Evolutionary conservation across 2,888 invertebrate species (phyloP).

Genomic region (Tenthredo notha): DNA sequence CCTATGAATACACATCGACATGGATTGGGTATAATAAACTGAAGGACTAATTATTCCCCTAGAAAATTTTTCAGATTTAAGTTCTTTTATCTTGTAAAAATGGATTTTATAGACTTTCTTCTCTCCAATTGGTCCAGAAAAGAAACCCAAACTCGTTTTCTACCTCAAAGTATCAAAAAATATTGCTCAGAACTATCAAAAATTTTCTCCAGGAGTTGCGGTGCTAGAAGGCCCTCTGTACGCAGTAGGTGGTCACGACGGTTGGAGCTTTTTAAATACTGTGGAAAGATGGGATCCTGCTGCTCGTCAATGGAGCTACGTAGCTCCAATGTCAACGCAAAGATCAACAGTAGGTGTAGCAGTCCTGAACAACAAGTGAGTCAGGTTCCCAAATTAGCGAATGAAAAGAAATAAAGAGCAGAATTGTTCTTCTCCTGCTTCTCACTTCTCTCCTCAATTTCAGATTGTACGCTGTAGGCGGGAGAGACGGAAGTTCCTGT

Average conservation of each 20-base stretch:
- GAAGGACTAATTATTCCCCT: neutral
- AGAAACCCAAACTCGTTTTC: neutral
- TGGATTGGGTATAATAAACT: slow-evolving; percentile 81
- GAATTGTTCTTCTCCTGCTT: neutral
- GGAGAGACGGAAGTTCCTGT: slow-evolving; percentile 94
- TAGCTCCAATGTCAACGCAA: slow-evolving; percentile 93
- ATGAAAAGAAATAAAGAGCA: neutral
- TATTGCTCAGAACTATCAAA: neutral
- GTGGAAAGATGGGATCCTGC: slow-evolving; percentile 96
- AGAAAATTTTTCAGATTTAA: neutral
- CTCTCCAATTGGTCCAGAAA: neutral
- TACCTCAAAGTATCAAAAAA: neutral
- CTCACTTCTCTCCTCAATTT: slow-evolving; percentile 17
- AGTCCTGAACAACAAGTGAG: slow-evolving; percentile 86
- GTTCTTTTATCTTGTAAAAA: neutral
- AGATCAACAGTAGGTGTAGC: slow-evolving; percentile 95
- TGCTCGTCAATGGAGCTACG: slow-evolving; percentile 93
- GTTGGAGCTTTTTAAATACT: slow-evolving; percentile 96
- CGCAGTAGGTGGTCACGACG: slow-evolving; percentile 97
- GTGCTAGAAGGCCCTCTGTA: slow-evolving; percentile 92
- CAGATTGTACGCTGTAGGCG: slow-evolving; percentile 94
- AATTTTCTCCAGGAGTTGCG: slow-evolving; percentile 81
- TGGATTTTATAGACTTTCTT: neutral
- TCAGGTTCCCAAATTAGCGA: neutral
- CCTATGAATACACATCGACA: slow-evolving; percentile 95